Conservation (phyloP, 2,113 vertebrate species). For the Aegotheles bennettii region DNA sequence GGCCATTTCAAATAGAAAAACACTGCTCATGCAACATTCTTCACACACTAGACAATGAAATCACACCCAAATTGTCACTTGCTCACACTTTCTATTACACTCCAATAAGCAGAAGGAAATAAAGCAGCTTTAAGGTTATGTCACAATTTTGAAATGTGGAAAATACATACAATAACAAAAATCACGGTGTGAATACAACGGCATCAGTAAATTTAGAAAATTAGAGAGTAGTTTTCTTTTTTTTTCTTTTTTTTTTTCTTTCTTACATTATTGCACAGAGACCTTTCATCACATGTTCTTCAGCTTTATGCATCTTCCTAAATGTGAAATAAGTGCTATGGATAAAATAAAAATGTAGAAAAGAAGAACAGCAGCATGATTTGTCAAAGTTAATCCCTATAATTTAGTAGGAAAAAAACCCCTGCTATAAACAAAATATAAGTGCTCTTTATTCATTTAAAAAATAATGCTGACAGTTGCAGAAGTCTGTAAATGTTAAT, state of each 20-base stretch:
- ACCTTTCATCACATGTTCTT: slow-evolving; percentile 81
- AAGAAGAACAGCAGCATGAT: slow-evolving; percentile 80
- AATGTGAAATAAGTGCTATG: slow-evolving; percentile 76
- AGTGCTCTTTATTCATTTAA: slow-evolving; percentile 78
- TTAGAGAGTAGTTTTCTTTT: slow-evolving; percentile 50
- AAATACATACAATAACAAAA: slow-evolving; percentile 73
- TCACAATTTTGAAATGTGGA: slow-evolving; percentile 84
- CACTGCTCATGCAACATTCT: slow-evolving; percentile 77
- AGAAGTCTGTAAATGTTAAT: slow-evolving; percentile 60
- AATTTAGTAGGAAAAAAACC: slow-evolving; percentile 74
- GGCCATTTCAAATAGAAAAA: slow-evolving; percentile 73
- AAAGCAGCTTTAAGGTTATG: slow-evolving; percentile 89
- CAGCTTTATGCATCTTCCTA: slow-evolving; percentile 68
- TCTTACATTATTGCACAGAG: slow-evolving; percentile 92
- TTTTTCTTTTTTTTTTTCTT: slow-evolving; percentile 1
- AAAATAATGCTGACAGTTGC: slow-evolving; percentile 67
- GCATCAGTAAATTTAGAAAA: slow-evolving; percentile 62
- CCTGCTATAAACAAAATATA: slow-evolving; percentile 80
- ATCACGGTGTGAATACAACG: slow-evolving; percentile 52
- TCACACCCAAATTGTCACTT: slow-evolving; percentile 74
- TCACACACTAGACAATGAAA: slow-evolving; percentile 76
- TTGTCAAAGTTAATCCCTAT: slow-evolving; percentile 78
- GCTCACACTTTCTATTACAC: slow-evolving; percentile 78
- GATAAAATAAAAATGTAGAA: slow-evolving; percentile 74
- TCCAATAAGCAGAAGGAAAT: slow-evolving; percentile 72